These are phyloP conservation scores for Nymphalis urticae DNA, from an alignment of 2,888 invertebrate genomes.

Conservation along the genomic window DNA sequence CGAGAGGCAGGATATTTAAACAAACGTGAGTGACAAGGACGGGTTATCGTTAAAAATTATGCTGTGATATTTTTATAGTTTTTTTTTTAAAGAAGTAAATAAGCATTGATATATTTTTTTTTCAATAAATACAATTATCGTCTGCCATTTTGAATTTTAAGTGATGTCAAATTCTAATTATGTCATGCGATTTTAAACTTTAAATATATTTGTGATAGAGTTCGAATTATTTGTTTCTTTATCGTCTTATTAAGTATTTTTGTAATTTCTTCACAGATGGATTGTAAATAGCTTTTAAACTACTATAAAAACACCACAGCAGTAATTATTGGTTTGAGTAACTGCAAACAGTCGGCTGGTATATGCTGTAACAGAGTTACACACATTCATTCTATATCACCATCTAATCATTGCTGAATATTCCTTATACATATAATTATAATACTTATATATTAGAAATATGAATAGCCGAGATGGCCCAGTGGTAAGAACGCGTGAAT, in stretches of 20 bases:
- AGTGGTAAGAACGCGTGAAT: too few relatives aligned
- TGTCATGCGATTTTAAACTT: background rate
- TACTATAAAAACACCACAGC: constrained; percentile 1
- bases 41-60: constrained; percentile 22
- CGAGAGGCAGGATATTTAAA: constrained; percentile 74
- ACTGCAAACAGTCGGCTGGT: background rate
- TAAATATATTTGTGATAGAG: background rate
- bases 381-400: background rate
- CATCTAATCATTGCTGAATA: background rate
- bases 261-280: background rate
- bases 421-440: too few relatives aligned
- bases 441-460: too few relatives aligned
- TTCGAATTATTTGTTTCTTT: background rate
- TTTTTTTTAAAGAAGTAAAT: background rate
- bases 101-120: background rate
- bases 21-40: constrained; percentile 70
- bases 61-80: constrained; percentile 7
- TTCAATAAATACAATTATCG: background rate
- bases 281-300: too few relatives aligned
- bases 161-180: background rate
- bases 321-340: background rate
- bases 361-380: background rate
- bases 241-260: background rate
- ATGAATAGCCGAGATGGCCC: too few relatives aligned
- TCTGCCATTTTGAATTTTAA: background rate